phyloP scores from a whole-genome alignment of 2,888 invertebrate genomes.

The Thymelicus lineola region DNA sequence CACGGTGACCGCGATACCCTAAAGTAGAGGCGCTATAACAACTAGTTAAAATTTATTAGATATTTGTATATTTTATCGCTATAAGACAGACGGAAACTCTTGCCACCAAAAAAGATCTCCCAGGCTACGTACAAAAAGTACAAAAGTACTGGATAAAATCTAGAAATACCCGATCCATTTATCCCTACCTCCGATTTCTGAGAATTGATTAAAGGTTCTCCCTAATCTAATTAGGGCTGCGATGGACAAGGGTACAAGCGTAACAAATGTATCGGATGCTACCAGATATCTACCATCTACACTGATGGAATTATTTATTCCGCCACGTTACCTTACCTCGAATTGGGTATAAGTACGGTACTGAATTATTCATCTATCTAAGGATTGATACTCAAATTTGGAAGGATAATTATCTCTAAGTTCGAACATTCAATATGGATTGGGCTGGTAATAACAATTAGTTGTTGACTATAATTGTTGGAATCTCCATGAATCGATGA shows the following conservation, averaged over 20 bases:
- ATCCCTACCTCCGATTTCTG: background rate
- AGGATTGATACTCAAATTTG: conserved; percentile 3
- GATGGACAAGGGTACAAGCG: conserved; percentile 27
- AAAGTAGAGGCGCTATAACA: no score
- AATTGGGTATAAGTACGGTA: conserved; percentile 1
- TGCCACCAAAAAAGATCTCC: no score
- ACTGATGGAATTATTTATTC: conserved; percentile 33
- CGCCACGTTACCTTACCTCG: conserved; percentile 14
- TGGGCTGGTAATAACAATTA: background rate
- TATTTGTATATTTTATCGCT: no score
- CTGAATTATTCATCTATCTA: conserved; percentile 27
- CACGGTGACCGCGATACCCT: no score
- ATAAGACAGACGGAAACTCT: no score
- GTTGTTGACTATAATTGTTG: background rate
- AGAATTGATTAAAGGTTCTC: conserved; percentile 22
- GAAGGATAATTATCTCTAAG: background rate
- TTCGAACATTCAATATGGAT: background rate
- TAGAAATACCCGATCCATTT: background rate
- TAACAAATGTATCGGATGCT: conserved; percentile 29
- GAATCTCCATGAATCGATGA: background rate
- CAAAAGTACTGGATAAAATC: no score
- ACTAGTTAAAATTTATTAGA: no score
- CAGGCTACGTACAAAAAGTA: background rate
- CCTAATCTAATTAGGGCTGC: conserved; percentile 29
- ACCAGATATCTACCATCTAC: conserved; percentile 22